Evolutionary conservation across 2,113 vertebrate genomes (phyloP), one percentile per base, ranked within the genome.

Genomic region (Cairina moschata): DNA sequence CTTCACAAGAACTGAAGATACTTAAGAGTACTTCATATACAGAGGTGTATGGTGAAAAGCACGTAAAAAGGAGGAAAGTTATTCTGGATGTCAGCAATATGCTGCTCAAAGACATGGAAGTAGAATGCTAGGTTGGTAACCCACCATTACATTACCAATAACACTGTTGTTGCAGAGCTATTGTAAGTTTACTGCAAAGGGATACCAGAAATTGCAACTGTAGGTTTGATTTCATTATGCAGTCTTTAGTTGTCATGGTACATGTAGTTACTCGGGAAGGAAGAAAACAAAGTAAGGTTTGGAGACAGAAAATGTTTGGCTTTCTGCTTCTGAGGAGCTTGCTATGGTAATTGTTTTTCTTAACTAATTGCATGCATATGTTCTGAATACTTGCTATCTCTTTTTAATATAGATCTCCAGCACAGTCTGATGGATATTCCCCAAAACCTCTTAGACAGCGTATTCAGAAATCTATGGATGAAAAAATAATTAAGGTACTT

Each of bases 401-500:
- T 81, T 91, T 93, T 95, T 73, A 80, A 83, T 81, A 4, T 36
- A 99, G 99, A 81, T 99, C 99, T 97, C 99, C 99, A 4, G 97
- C 94, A 94, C 98, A 97, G 96, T 92, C 97, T 29, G 96, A 36
- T 68, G 98, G 98, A 92, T 97, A 96, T 82, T 98, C 97, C 90
- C 97, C 98, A 91, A 98, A 99, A 96, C 96, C 98, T 86, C 97
- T 99, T 40, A 98, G 94, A 95, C 98, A 98, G 84, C 98, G 98
- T 56, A 78, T 99, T 96, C 97, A 96, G 91, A 98, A 97, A 78
- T 97, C 95, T 55, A 58, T 96, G 75, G 96, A 98, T 94, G 97
- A 97, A 93, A 98, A 98, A 87, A 98, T 98, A 91, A 90, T 90
- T 55, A 98, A 99, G 99, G 99, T 99, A 99, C 7, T 84, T 10